Base-by-base conservation (phyloP, 2,888 invertebrate genomes). In the Rhopalosiphum nymphaeae region DNA sequence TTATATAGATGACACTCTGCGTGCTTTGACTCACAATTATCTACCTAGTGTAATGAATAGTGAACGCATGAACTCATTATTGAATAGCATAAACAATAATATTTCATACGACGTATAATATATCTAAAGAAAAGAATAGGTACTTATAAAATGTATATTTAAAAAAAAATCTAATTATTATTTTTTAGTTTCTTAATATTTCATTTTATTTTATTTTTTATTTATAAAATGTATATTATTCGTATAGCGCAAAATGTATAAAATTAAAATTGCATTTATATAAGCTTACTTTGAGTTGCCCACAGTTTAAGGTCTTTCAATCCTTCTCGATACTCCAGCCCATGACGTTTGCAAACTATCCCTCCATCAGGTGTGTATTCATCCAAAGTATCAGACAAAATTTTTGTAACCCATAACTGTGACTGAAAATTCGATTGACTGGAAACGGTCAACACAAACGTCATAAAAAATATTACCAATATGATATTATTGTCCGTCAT, bases 201-300 rank as follows among this genome's bases (percentile, higher is more conserved):
- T 36, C 36, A 16, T n/a, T 67, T 67, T 36, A 0, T 13, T 67
- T 67, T 16, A 13, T 78, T n/a, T 67, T 67, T n/a, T 1, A 36
- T 67, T 67, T 21, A 16, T 78, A 78, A 78, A 78, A 78, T 3
- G 9, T 78, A 36, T 36, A 78, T 36, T 13, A 13, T 21, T 78
- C 16, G 2, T 78, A 9, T 36, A 78, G 36, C 21, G 21, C 36
- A 36, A 2, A 78, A 9, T 78, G 9, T n/a, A n/a, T 16, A 36
- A 36, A 3, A 78, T 36, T 78, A 78, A 21, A 36, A 78, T 36
- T 9, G 36, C n/a, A 67, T n/a, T 44, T 85, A 46, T 21, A 36
- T 42, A 42, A n/a, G 13, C 92, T 92, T 44, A 92, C 92, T 92
- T 53, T 78, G 92, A 78, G 88, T 92, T 0, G 92, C 92, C 92